A percentile compares a stretch with the other conserved stretches of the same genome.
These are phyloP conservation scores for Salvelinus alpinus DNA, from an alignment of 2,113 vertebrate genomes.

Conservation along the genomic window DNA sequence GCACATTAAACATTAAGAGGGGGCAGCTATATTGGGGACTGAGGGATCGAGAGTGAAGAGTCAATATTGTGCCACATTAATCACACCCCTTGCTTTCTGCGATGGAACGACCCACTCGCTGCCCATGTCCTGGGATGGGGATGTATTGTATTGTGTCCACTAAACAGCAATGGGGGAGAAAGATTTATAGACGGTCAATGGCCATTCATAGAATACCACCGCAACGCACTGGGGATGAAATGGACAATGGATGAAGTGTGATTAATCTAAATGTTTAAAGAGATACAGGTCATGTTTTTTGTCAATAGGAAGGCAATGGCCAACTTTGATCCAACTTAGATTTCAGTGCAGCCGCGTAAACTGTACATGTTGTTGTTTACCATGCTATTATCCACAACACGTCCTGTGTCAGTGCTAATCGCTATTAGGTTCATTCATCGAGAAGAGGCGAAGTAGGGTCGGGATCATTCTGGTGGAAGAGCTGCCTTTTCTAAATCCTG, in stretches of 20 bases:
- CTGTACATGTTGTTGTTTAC: background rate
- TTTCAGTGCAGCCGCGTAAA: background rate
- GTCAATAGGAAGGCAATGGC: too few relatives aligned
- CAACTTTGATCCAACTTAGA: background rate
- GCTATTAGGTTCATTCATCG: too few relatives aligned
- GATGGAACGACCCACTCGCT: conserved; percentile 50
- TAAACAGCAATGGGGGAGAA: conserved; percentile 27
- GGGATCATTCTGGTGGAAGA: background rate
- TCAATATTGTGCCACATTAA: conserved; percentile 76
- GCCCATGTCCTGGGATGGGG: conserved; percentile 44
- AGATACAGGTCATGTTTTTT: too few relatives aligned
- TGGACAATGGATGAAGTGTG: background rate
- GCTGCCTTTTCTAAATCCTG: background rate
- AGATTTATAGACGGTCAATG: conserved; percentile 65
- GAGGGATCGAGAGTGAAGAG: conserved; percentile 62
- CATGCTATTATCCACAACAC: background rate
- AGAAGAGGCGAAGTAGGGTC: too few relatives aligned
- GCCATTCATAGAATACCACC: conserved; percentile 60
- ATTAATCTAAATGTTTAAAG: background rate
- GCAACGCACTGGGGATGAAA: conserved; percentile 36
- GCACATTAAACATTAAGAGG: conserved; percentile 77
- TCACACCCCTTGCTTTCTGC: conserved; percentile 56
- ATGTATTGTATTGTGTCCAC: conserved; percentile 51
- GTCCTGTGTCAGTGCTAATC: background rate
- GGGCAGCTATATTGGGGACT: conserved; percentile 67